A percentile compares a stretch with the other conserved stretches of the same genome.
phyloP scores from a whole-genome alignment of 2,113 vertebrate species.

The Mionectes macconnelli region DNA sequence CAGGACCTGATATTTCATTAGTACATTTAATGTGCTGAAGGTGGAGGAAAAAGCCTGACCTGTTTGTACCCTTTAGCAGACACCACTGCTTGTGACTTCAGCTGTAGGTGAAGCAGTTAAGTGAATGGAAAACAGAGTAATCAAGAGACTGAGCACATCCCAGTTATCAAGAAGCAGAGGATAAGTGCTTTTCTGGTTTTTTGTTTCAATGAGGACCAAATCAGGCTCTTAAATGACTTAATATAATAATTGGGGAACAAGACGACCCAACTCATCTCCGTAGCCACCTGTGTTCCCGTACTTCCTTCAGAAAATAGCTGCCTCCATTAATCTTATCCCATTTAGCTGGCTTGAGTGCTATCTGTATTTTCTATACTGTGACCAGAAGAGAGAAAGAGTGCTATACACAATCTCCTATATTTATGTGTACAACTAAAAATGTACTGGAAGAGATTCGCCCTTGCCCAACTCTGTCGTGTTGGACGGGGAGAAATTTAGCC shows the following conservation, averaged over 20 bases:
- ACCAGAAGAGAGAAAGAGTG: background rate
- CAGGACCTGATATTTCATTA: background rate
- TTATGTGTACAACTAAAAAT: background rate
- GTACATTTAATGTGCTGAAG: background rate
- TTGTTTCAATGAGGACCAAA: background rate
- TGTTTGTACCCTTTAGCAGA: background rate
- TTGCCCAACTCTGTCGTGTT: fast-evolving
- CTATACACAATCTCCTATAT: fast-evolving
- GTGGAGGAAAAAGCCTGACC: background rate
- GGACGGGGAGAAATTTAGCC: background rate
- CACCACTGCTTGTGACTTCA: fast-evolving
- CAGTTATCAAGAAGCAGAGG: background rate
- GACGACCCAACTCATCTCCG: fast-evolving
- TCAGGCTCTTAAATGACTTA: background rate
- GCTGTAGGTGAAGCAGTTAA: background rate
- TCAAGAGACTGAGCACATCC: background rate
- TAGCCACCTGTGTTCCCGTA: background rate
- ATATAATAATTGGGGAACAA: background rate
- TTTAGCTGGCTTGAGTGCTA: background rate
- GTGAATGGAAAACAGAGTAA: background rate
- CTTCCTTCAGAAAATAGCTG: background rate
- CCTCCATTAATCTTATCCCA: background rate
- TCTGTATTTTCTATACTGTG: background rate
- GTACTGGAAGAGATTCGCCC: background rate
- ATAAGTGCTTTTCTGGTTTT: background rate